Conservation (phyloP, 2,797 vertebrate genomes). For the Pangasius larnaudii region DNA sequence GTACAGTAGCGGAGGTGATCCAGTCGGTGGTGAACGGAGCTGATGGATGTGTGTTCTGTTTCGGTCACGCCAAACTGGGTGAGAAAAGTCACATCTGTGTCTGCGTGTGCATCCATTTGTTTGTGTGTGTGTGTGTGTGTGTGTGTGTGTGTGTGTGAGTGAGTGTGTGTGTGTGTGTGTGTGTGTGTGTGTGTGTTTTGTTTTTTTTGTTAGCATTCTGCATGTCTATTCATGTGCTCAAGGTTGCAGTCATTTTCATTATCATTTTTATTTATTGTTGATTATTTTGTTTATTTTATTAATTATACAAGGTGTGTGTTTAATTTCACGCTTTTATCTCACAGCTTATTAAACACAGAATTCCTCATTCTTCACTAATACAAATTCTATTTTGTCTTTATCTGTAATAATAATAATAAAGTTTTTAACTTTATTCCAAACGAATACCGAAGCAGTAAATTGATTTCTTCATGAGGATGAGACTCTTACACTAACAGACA, state of each 20-base stretch:
- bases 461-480: neutral
- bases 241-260: neutral
- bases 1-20: conserved; percentile 97
- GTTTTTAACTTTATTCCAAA: neutral
- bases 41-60: conserved; percentile 98
- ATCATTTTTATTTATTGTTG: neutral
- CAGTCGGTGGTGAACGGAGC: conserved; percentile 98
- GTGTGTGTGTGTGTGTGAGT: neutral
- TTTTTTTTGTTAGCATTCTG: too few relatives aligned
- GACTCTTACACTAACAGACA: neutral
- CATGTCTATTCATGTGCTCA: too few relatives aligned
- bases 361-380: neutral
- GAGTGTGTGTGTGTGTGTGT: conserved; percentile 23
- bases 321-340: neutral
- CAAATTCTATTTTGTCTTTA: neutral
- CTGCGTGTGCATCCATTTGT: neutral
- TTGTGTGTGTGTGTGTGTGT: neutral
- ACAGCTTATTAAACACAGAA: neutral
- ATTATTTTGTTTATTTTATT: neutral
- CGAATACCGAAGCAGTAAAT: neutral
- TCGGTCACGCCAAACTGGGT: conserved; percentile 97
- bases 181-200: conserved; percentile 32
- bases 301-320: neutral
- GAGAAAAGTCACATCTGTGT: conserved; percentile 47
- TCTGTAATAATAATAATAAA: neutral